Conservation (phyloP, 2,888 invertebrate species). For the Bhutanitis thaidina region DNA sequence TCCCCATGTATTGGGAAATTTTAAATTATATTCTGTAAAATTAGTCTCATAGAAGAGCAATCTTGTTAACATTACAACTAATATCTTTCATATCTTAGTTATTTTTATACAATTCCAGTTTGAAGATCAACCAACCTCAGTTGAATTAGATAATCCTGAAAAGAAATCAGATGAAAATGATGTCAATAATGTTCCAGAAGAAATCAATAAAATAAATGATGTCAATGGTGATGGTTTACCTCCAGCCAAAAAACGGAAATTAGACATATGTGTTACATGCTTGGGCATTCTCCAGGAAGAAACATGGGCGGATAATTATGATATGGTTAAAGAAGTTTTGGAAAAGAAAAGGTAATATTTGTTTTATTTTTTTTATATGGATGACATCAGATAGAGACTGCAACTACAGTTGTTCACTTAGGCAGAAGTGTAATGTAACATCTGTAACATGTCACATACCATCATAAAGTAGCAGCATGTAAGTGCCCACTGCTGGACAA, state of each 20-base stretch:
- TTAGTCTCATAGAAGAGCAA: too few species aligned
- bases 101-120: slow-evolving; percentile 1
- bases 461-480: too few species aligned
- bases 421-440: too few species aligned
- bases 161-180: slow-evolving; percentile 19
- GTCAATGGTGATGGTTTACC: slow-evolving; percentile 16
- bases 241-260: slow-evolving; percentile 66
- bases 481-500: too few species aligned
- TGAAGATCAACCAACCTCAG: slow-evolving; percentile 15
- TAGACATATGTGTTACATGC: slow-evolving; percentile 83
- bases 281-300: slow-evolving; percentile 84
- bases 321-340: slow-evolving; percentile 74
- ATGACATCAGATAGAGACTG: too few species aligned
- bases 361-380: too few species aligned
- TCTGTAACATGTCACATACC: too few species aligned
- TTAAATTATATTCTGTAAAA: too few species aligned
- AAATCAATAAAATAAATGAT: neutral
- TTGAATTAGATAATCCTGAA: slow-evolving; percentile 20
- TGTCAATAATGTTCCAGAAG: slow-evolving; percentile 19
- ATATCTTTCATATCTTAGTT: too few species aligned
- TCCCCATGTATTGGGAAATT: too few species aligned
- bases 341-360: slow-evolving; percentile 58
- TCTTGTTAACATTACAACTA: too few species aligned
- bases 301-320: slow-evolving; percentile 75
- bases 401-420: too few species aligned